A percentile compares a stretch with the other conserved stretches of the same genome.
phyloP scores from a whole-genome alignment of 2,113 vertebrate species.

The Chunga burmeisteri region DNA sequence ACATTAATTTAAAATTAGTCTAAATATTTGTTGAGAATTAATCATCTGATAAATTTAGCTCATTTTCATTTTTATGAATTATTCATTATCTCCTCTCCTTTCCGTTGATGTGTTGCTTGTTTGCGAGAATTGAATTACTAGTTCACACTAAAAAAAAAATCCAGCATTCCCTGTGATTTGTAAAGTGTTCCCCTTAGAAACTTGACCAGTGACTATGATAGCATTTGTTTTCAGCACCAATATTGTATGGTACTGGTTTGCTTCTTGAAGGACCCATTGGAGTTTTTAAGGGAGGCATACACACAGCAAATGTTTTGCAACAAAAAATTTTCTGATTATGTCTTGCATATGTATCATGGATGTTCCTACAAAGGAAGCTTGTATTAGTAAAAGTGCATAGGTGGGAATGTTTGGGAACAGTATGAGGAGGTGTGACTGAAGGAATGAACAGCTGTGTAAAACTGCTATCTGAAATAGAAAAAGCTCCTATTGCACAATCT shows the following conservation, averaged over 20 bases:
- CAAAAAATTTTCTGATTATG: not conserved
- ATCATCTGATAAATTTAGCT: slow-evolving; percentile 69
- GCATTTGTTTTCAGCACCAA: not conserved
- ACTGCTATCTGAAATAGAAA: not conserved
- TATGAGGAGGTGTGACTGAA: not conserved
- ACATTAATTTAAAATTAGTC: slow-evolving; percentile 69
- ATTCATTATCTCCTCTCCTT: slow-evolving; percentile 59
- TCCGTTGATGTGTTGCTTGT: slow-evolving; percentile 46
- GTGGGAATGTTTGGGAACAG: not conserved
- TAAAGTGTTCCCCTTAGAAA: not conserved
- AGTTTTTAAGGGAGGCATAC: not conserved
- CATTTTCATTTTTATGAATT: slow-evolving; percentile 68
- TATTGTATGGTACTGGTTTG: not conserved
- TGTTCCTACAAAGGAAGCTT: not conserved
- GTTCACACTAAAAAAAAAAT: not conserved
- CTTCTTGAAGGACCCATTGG: not conserved
- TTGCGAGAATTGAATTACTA: slow-evolving; percentile 43
- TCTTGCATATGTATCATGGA: not conserved
- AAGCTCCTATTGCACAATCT: not conserved
- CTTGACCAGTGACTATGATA: not conserved
- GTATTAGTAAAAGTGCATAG: not conserved
- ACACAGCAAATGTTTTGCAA: not conserved
- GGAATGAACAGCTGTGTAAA: not conserved
- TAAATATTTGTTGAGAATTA: slow-evolving; percentile 68
- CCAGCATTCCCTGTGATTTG: not conserved